phyloP scores from a whole-genome alignment of 2,113 vertebrate genomes.

The Marmota flaviventris region DNA sequence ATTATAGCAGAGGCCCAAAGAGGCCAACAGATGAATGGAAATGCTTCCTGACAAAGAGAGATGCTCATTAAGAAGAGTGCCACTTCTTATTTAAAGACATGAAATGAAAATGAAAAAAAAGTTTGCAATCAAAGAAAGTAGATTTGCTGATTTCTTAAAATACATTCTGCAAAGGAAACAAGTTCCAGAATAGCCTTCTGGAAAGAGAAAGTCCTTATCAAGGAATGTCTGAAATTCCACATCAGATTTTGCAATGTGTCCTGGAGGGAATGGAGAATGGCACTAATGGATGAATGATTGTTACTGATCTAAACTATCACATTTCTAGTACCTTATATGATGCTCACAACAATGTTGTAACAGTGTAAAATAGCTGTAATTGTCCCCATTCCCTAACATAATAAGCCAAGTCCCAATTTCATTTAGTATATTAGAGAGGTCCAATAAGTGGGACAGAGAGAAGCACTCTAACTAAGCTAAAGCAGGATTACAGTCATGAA shows the following conservation, averaged over 20 bases:
- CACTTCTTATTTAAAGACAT: not conserved
- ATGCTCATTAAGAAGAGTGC: not conserved
- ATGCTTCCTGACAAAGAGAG: not conserved
- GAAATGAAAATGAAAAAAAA: not conserved
- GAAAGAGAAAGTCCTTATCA: not conserved
- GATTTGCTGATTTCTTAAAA: not conserved
- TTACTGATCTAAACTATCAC: not conserved
- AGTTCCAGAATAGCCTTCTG: not conserved
- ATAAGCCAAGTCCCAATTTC: not conserved
- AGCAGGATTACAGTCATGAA: not conserved
- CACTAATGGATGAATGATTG: not conserved
- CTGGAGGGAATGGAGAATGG: not conserved
- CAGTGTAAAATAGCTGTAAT: not conserved
- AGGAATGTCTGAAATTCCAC: not conserved
- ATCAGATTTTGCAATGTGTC: not conserved
- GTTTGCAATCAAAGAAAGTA: not conserved
- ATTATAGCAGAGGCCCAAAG: not conserved
- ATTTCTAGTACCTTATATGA: not conserved
- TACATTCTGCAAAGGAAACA: not conserved
- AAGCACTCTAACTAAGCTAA: not conserved
- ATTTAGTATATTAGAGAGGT: not conserved
- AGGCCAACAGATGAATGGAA: not conserved
- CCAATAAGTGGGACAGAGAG: not conserved
- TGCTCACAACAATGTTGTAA: not conserved
- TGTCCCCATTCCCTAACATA: not conserved